Conservation (phyloP, 2,113 vertebrate genomes). For the Urocynchramus pylzowi region DNA sequence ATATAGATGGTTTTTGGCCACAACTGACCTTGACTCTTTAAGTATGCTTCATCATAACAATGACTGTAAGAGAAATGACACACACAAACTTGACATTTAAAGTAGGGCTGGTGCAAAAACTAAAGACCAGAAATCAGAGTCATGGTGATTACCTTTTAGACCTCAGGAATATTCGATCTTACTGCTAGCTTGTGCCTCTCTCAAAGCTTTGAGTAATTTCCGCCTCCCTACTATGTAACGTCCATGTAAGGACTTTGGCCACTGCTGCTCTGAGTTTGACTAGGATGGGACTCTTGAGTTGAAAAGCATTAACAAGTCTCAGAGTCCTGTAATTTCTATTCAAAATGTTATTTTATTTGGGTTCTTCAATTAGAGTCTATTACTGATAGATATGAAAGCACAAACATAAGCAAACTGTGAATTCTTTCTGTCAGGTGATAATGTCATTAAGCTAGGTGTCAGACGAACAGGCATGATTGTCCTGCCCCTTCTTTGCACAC, state of each 20-base stretch:
- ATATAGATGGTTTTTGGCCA: not conserved
- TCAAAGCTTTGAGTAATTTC: not conserved
- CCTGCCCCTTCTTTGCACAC: not conserved
- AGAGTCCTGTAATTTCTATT: not conserved
- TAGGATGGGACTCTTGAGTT: not conserved
- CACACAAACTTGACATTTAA: not conserved
- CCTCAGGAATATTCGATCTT: not conserved
- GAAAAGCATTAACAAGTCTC: not conserved
- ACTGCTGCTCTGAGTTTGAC: not conserved
- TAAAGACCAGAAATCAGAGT: not conserved
- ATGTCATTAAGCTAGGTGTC: not conserved
- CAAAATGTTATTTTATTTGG: not conserved
- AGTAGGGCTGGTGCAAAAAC: not conserved
- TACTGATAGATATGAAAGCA: not conserved
- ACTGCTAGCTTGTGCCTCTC: not conserved
- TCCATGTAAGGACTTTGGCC: not conserved
- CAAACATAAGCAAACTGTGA: not conserved
- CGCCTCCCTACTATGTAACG: not conserved
- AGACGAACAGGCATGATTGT: not conserved
- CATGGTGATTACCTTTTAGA: not conserved
- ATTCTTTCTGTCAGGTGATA: not conserved
- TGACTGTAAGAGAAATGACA: not conserved
- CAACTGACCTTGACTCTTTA: constrained; percentile 3
- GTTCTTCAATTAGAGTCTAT: not conserved
- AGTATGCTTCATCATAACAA: not conserved